Percentiles rank a stretch among this genome's conserved stretches.
Conservation (phyloP, 2,113 vertebrate species). For the Corvus moneduloides region DNA sequence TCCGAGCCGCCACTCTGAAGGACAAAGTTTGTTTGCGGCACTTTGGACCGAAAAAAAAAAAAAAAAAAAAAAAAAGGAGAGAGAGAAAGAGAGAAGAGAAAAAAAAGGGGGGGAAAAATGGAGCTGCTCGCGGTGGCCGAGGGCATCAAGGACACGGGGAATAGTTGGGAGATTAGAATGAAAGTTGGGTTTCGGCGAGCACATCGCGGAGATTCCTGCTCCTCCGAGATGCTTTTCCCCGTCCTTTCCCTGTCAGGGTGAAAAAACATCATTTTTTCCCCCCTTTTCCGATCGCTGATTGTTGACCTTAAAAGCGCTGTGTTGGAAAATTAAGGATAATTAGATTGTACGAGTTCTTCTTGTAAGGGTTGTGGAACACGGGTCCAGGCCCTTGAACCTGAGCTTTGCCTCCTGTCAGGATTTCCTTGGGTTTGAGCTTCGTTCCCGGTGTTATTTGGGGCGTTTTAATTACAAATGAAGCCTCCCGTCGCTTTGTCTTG, state of each 20-base stretch:
- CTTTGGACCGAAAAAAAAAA: neutral
- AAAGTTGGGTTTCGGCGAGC: neutral
- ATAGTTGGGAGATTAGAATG: neutral
- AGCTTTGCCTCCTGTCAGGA: neutral
- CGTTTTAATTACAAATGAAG: neutral
- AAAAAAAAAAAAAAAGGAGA: too few species aligned
- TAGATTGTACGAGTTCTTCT: neutral
- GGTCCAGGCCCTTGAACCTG: neutral
- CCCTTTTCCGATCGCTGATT: neutral
- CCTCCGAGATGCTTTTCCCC: neutral
- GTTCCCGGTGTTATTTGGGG: neutral
- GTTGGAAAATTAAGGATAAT: neutral
- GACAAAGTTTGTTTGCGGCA: conserved; percentile 85
- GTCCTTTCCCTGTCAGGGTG: neutral
- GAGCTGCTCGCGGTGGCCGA: neutral
- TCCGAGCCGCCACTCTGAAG: conserved; percentile 82
- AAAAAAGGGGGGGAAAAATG: neutral
- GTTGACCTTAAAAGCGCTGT: neutral
- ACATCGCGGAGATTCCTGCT: neutral
- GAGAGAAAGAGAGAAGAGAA: rapidly evolving
- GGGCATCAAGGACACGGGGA: neutral
- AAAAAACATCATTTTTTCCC: neutral
- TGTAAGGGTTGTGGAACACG: neutral
- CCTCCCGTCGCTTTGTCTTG: neutral
- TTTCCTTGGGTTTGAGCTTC: neutral